Base-by-base conservation (phyloP, 2,113 vertebrate genomes). In the Ictalurus furcatus region DNA sequence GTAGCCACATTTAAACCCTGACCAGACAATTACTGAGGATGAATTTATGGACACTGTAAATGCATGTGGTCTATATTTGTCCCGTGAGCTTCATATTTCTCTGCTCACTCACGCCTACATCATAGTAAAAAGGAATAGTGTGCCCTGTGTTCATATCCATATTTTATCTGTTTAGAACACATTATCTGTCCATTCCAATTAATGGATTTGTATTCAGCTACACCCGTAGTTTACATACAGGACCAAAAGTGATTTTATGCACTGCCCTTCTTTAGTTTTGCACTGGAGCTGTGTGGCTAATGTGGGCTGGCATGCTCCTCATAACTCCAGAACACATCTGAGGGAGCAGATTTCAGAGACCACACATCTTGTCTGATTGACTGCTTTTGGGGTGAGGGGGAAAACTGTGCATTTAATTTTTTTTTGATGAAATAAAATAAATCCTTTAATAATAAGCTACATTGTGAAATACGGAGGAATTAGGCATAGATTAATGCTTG, bases 401-500 rank as follows among this genome's bases (percentile, higher is more conserved):
- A 7, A 56, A 30, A 56, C 52, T 80, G 28, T 34, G 79, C 28
- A 79, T 79, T 79, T 16, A 28, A 28, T 16, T 87, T 81, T n/a
- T 48, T 81, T 65, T 63, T 44, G 40, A 6, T 12, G 17, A 67
- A 65, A 48, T 82, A 52, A 48, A 48, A 48, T 48, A 7, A 48
- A 23, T 73, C 2, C 17, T 80, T 61, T 87, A 85, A 81, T 74
- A 40, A 81, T 65, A 54, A 56, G 23, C 30, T 74, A 23, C 40
- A 58, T 9, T 25, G 71, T 85, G 81, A 59, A 61, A 89, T 61
- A 61, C 48, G 58, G 76, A 76, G 71, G 76, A 58, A 59, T 81
- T 73, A 88, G 83, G 83, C 21, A 21, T 69, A 14, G 48, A 30
- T 84, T 69, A 87, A 79, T 84, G 71, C 56, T 78, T 54, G 84